These are phyloP conservation scores for Agonopterix heracliana DNA, from an alignment of 2,888 invertebrate species.

Conservation along the genomic window DNA sequence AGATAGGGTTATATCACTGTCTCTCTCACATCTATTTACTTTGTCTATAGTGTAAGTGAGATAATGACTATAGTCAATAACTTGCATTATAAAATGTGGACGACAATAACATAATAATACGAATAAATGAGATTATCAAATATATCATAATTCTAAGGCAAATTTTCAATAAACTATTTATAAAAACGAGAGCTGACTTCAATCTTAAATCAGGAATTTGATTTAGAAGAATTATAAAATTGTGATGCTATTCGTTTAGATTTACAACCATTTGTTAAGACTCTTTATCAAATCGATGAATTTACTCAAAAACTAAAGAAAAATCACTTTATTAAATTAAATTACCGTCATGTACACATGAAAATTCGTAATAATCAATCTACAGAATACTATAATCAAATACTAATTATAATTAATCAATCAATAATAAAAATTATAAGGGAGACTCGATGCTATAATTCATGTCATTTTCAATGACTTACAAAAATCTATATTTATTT, in stretches of 20 bases:
- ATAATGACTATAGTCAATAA: neutral
- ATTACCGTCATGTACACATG: neutral
- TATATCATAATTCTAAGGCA: neutral
- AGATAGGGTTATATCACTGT: no score
- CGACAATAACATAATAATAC: neutral
- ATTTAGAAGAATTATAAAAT: no score
- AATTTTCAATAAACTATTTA: neutral
- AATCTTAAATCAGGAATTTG: no score
- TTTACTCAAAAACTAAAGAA: neutral
- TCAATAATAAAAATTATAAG: neutral
- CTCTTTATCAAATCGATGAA: neutral
- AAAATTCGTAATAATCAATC: neutral
- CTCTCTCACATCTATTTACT: neutral
- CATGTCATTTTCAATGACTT: neutral
- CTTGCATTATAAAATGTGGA: constrained; percentile 3
- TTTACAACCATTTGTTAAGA: no score
- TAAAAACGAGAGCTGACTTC: no score
- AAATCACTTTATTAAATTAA: no score
- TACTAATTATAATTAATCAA: constrained; percentile 2
- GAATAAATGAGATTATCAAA: constrained; percentile 1
- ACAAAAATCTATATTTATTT: no score
- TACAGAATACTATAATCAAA: constrained; percentile 6
- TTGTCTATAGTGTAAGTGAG: neutral
- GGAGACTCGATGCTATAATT: neutral
- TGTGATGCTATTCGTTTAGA: no score